Conservation (phyloP, 1,140 invertebrate genomes). For the Campoletis sonorensis region DNA sequence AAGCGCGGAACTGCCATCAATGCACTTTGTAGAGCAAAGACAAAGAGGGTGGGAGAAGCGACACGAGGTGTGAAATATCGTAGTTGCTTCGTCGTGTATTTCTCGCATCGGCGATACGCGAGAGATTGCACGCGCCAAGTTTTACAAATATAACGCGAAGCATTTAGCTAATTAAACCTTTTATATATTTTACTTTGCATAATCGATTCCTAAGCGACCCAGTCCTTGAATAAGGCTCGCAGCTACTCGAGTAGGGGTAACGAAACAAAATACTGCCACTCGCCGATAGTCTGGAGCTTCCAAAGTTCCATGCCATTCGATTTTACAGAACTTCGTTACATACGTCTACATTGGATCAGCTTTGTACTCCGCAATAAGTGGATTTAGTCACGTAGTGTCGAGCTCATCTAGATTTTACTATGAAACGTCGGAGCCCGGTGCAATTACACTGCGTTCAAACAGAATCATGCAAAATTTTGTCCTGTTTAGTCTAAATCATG, state of each 20-base stretch:
- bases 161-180: background rate
- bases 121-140: background rate
- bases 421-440: too few species aligned
- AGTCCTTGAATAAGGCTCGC: slow-evolving; percentile 21
- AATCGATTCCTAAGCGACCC: slow-evolving; percentile 23
- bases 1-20: slow-evolving; percentile 4
- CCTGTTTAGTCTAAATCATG: too few species aligned
- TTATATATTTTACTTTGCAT: slow-evolving; percentile 36
- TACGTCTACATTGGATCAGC: too few species aligned
- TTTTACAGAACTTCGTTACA: too few species aligned
- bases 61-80: slow-evolving; percentile 19
- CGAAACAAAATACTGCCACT: background rate
- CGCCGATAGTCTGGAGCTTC: background rate
- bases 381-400: too few species aligned
- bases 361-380: too few species aligned
- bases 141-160: background rate
- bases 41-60: slow-evolving; percentile 11
- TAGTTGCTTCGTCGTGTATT: background rate
- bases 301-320: too few species aligned
- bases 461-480: too few species aligned
- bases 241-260: background rate
- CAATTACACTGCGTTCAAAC: too few species aligned
- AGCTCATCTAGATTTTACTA: too few species aligned
- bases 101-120: background rate
- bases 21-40: slow-evolving; percentile 12